Evolutionary conservation across 2,113 vertebrate genomes (phyloP).

Genomic region (Laticauda laticaudata): DNA sequence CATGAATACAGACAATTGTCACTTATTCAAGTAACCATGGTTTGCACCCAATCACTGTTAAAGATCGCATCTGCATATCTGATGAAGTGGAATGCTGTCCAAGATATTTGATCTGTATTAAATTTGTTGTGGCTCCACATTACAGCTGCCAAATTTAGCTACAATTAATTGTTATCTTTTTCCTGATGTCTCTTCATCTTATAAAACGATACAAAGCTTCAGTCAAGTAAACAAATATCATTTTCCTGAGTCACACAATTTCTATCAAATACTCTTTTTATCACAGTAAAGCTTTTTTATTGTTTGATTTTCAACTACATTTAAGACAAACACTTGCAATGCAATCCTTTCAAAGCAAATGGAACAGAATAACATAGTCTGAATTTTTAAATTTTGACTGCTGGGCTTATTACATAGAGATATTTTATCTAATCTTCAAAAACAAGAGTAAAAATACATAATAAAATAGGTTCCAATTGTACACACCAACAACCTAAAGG

Average conservation of each 20-base stretch:
- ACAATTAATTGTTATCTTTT: constrained; percentile 37
- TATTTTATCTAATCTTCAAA: constrained; percentile 38
- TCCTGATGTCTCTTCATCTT: constrained; percentile 52
- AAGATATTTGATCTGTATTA: neutral
- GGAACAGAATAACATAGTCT: constrained; percentile 51
- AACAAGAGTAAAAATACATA: constrained; percentile 16
- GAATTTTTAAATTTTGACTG: constrained; percentile 56
- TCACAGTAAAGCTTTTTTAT: constrained; percentile 73
- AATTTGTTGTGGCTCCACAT: neutral
- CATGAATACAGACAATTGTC: neutral
- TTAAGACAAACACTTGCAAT: constrained; percentile 68
- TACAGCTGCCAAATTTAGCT: constrained; percentile 4
- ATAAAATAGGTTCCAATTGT: constrained; percentile 30
- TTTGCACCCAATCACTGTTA: neutral
- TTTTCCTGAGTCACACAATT: constrained; percentile 55
- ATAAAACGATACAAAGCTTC: constrained; percentile 45
- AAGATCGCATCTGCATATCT: neutral
- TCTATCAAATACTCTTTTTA: constrained; percentile 56
- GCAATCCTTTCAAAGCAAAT: constrained; percentile 68
- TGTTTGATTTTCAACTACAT: constrained; percentile 73
- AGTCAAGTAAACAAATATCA: constrained; percentile 41
- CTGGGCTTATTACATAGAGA: constrained; percentile 49
- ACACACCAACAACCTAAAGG: constrained; percentile 67
- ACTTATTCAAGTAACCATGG: neutral
- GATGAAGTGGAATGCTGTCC: neutral